These are phyloP conservation scores for Caracal caracal DNA, from an alignment of 2,113 vertebrate genomes.

Conservation along the genomic window DNA sequence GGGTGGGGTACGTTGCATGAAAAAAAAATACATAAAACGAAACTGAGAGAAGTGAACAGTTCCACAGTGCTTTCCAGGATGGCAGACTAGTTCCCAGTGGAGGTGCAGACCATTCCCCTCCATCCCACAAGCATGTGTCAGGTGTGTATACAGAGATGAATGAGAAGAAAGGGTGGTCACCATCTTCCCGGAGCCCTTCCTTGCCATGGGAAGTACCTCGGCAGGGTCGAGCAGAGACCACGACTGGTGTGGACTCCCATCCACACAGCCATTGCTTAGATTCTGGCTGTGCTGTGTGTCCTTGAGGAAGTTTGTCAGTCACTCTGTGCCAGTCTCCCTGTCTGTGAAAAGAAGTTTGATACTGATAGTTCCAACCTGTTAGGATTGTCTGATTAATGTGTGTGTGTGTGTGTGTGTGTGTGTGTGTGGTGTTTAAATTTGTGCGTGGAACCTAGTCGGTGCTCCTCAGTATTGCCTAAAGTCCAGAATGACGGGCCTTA, in stretches of 20 bases:
- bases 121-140: too few species aligned
- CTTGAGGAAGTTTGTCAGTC: neutral
- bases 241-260: fast-evolving
- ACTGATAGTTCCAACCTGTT: neutral
- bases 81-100: neutral
- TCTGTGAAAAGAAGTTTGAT: neutral
- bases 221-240: neutral
- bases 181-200: neutral
- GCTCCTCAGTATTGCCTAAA: neutral
- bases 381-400: neutral
- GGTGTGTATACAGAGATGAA: neutral
- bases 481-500: neutral
- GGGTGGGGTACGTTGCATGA: neutral
- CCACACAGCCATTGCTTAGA: neutral
- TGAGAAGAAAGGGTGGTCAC: neutral
- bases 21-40: neutral
- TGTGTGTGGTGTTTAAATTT: neutral
- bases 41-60: neutral
- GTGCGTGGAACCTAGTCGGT: neutral
- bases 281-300: neutral
- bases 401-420: fast-evolving
- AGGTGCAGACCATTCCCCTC: neutral
- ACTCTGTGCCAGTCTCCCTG: neutral
- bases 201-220: neutral
- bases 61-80: neutral